Conservation (phyloP, 2,888 invertebrate genomes). For the Anticlea derivata region DNA sequence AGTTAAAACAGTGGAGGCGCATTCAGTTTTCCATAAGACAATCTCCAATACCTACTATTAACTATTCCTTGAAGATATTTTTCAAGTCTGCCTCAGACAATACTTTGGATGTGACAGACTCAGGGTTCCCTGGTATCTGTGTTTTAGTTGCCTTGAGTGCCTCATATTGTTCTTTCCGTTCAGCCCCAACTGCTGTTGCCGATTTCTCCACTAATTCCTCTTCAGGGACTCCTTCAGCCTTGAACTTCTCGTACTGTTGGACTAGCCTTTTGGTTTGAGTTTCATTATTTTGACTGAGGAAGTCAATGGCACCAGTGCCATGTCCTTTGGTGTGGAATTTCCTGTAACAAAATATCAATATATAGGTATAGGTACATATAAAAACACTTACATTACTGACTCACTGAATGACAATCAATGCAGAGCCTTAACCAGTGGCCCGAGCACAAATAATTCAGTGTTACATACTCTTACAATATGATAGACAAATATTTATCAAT, state of each 20-base stretch:
- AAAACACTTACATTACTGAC: no score
- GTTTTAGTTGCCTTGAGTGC: constrained; percentile 40
- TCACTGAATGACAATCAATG: no score
- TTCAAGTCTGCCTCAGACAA: constrained; percentile 58
- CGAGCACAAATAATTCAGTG: no score
- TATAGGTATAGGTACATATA: no score
- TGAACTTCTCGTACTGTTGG: constrained; percentile 83
- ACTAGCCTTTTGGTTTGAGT: constrained; percentile 85
- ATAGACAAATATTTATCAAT: no score
- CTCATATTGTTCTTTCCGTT: constrained; percentile 48
- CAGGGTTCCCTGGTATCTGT: constrained; percentile 45
- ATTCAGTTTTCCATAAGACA: no score
- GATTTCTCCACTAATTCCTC: constrained; percentile 77
- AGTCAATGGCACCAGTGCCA: constrained; percentile 80
- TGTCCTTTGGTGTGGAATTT: constrained; percentile 86
- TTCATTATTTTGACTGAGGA: constrained; percentile 77
- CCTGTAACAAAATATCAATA: constrained; percentile 66
- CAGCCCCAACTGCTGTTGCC: constrained; percentile 50
- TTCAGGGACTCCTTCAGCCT: constrained; percentile 78
- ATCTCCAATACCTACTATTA: constrained; percentile 9
- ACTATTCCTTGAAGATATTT: constrained; percentile 61
- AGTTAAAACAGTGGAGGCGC: no score
- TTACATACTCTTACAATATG: no score
- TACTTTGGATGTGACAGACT: constrained; percentile 61
- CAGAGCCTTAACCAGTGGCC: no score